A percentile compares a stretch with the other conserved stretches of the same genome.
Conservation (phyloP, 2,888 invertebrate species). For the Elmis aenea region DNA sequence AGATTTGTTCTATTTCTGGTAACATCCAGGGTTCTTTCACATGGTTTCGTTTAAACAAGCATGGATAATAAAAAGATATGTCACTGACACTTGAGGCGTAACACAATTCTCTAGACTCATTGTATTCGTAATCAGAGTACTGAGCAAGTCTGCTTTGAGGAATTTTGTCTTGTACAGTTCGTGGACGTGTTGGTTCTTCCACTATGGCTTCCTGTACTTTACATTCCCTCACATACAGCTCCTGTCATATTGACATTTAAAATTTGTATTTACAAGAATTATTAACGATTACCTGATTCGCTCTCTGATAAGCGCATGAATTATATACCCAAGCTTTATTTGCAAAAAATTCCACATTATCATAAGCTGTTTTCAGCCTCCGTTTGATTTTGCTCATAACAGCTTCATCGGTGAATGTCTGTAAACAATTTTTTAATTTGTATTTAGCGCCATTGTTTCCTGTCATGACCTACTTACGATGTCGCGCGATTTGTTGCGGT, state of each 20-base stretch:
- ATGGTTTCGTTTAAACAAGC: conserved; percentile 16
- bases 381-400: conserved; percentile 25
- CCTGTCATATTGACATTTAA: conserved; percentile 30
- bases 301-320: conserved; percentile 31
- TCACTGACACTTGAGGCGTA: conserved; percentile 35
- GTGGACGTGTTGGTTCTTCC: conserved; percentile 36
- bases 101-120: conserved; percentile 46
- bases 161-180: conserved; percentile 59
- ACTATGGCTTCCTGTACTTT: conserved; percentile 31
- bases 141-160: conserved; percentile 58
- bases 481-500: no score
- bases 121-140: conserved; percentile 50
- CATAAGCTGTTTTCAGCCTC: conserved; percentile 38
- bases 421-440: no score
- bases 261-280: background rate
- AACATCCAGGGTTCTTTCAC: conserved; percentile 59
- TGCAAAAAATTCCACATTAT: conserved; percentile 39
- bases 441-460: background rate
- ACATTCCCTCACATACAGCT: conserved; percentile 31
- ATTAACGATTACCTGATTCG: conserved; percentile 34
- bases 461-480: no score
- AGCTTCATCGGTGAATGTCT: no score
- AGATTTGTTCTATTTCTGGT: conserved; percentile 50
- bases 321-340: conserved; percentile 37
- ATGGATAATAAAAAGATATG: conserved; percentile 24